Percentiles rank a stretch among this genome's conserved stretches.
Conservation (phyloP, 2,888 invertebrate species). For the Anoplius nigerrimus region DNA sequence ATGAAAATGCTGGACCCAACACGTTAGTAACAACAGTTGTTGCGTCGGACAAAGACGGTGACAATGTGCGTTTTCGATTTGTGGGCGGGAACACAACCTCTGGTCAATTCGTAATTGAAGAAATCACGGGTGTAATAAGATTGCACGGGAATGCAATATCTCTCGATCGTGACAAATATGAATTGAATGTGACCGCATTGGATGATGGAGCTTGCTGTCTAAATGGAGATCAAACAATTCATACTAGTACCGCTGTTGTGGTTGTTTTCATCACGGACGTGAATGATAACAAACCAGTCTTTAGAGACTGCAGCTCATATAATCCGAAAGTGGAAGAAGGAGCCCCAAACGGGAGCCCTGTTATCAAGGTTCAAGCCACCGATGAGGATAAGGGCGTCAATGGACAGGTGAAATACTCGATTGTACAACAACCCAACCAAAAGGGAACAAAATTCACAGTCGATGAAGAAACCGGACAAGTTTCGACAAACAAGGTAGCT, state of each 20-base stretch:
- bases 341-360: conserved; percentile 94
- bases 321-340: conserved; percentile 96
- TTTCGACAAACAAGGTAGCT: conserved; percentile 89
- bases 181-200: conserved; percentile 96
- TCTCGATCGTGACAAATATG: conserved; percentile 94
- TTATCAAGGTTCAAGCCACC: conserved; percentile 94
- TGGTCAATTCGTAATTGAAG: conserved; percentile 96
- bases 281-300: conserved; percentile 97
- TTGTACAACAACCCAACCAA: conserved; percentile 95
- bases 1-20: conserved; percentile 96
- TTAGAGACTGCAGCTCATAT: conserved; percentile 94
- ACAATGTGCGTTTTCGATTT: conserved; percentile 94
- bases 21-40: conserved; percentile 97
- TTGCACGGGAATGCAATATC: conserved; percentile 91
- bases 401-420: conserved; percentile 97
- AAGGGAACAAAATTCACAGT: conserved; percentile 97
- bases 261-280: conserved; percentile 98
- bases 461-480: conserved; percentile 95
- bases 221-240: conserved; percentile 90
- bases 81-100: conserved; percentile 93
- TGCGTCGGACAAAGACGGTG: conserved; percentile 97
- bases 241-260: conserved; percentile 95
- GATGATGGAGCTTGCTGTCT: conserved; percentile 98
- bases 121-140: conserved; percentile 95
- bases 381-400: conserved; percentile 98